Percentiles rank a stretch among this genome's conserved stretches.
Conservation (phyloP, 1,140 invertebrate species). For the Drosophila repleta region DNA sequence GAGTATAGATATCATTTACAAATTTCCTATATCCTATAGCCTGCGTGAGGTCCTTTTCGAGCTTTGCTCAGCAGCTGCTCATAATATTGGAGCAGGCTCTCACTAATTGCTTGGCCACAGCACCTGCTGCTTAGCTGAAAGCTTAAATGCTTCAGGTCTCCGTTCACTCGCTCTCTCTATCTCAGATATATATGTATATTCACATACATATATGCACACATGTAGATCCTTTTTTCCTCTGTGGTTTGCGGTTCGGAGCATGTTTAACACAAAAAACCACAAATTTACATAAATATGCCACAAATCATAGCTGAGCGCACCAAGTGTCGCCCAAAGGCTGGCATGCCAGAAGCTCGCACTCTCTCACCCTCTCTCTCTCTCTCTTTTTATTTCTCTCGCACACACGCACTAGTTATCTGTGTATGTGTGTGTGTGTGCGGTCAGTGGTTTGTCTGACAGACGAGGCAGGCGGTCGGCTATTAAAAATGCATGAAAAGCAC, state of each 20-base stretch:
- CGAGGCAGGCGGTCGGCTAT: conserved; percentile 47
- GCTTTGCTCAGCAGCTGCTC: conserved; percentile 35
- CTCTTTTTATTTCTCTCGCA: neutral
- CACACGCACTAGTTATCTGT: neutral
- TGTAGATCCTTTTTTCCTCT: neutral
- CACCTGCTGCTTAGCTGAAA: conserved; percentile 62
- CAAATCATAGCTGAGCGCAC: conserved; percentile 64
- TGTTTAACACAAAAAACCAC: conserved; percentile 68
- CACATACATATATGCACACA: neutral
- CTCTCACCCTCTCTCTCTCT: neutral
- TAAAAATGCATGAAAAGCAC: conserved; percentile 77
- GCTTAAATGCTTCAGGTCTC: conserved; percentile 11
- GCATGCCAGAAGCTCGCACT: conserved; percentile 4
- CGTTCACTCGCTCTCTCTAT: neutral
- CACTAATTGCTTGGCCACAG: conserved; percentile 74
- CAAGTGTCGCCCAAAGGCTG: conserved; percentile 45
- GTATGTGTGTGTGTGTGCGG: conserved; percentile 38
- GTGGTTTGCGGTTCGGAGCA: conserved; percentile 32
- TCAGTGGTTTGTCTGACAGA: conserved; percentile 56
- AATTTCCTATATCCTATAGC: neutral
- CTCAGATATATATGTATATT: neutral
- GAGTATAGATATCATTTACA: neutral
- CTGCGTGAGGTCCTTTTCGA: conserved; percentile 8
- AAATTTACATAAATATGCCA: conserved; percentile 82
- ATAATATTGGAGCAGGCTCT: conserved; percentile 46